A percentile compares a stretch with the other conserved stretches of the same genome.
phyloP scores from a whole-genome alignment of 2,888 invertebrate genomes.

The Lydus trimaculatus region DNA sequence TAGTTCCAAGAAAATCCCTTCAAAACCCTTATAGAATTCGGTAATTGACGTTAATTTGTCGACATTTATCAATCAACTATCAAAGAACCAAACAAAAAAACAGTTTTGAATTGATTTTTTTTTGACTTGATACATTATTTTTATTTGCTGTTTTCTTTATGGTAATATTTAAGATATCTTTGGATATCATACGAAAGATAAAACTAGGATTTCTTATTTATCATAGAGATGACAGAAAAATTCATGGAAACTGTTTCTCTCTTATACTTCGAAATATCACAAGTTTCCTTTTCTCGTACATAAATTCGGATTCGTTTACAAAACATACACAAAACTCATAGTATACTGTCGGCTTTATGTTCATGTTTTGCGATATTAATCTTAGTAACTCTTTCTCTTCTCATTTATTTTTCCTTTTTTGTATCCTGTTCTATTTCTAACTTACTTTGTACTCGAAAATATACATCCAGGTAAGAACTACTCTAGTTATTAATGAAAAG shows the following conservation, averaged over 20 bases:
- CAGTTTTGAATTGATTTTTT: background rate
- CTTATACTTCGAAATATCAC: constrained; percentile 29
- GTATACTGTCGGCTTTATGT: constrained; percentile 14
- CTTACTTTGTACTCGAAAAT: background rate
- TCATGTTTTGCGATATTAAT: constrained; percentile 37
- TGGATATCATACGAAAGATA: constrained; percentile 38
- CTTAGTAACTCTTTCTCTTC: constrained; percentile 39
- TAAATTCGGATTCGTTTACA: constrained; percentile 9
- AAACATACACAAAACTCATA: constrained; percentile 5
- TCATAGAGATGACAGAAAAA: constrained; percentile 49
- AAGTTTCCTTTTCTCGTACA: constrained; percentile 9
- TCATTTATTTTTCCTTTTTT: background rate
- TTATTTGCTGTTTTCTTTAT: background rate
- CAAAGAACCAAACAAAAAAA: constrained; percentile 4
- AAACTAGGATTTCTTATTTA: constrained; percentile 50
- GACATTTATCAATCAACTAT: constrained; percentile 49
- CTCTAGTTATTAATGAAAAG: background rate
- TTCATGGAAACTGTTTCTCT: constrained; percentile 44
- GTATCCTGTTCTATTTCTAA: background rate
- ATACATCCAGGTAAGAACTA: constrained; percentile 1
- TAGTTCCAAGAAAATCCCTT: constrained; percentile 49
- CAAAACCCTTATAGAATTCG: constrained; percentile 37
- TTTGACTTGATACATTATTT: too few species aligned
- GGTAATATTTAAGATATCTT: constrained; percentile 38
- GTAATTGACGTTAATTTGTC: constrained; percentile 54